A percentile compares a stretch with the other conserved stretches of the same genome.
Conservation (phyloP, 2,888 invertebrate genomes). For the Tachina fera region DNA sequence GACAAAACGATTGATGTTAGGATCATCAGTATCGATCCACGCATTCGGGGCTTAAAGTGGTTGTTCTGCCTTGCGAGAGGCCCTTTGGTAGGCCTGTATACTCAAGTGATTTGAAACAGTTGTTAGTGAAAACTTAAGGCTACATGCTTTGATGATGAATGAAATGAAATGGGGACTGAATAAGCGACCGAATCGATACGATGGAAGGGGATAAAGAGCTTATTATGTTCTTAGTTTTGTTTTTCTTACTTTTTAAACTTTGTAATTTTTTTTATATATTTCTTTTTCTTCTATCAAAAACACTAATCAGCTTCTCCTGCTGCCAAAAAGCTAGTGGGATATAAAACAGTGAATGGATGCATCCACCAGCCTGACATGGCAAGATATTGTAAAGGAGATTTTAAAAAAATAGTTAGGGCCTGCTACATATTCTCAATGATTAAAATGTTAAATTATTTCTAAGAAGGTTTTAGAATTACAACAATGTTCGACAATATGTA, state of each 20-base stretch:
- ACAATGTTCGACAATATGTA: background rate
- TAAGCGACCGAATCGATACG: constrained; percentile 1
- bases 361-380: background rate
- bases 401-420: background rate
- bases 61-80: too few species aligned
- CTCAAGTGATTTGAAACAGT: too few species aligned
- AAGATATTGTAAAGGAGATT: background rate
- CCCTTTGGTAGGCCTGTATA: too few species aligned
- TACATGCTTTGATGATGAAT: constrained; percentile 41
- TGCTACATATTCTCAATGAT: background rate
- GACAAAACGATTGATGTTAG: too few species aligned
- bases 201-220: constrained; percentile 59
- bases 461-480: background rate
- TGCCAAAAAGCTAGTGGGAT: background rate
- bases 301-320: constrained; percentile 7
- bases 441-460: constrained; percentile 3
- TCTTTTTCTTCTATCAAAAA: constrained; percentile 23
- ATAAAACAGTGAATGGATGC: constrained; percentile 1
- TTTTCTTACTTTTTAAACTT: constrained; percentile 64
- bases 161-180: constrained; percentile 16
- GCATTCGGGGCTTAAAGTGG: too few species aligned
- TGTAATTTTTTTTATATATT: constrained; percentile 35
- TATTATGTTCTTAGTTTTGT: constrained; percentile 66
- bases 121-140: background rate
- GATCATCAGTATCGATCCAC: too few species aligned